phyloP scores from a whole-genome alignment of 2,888 invertebrate species.

The Entomobrya proxima region DNA sequence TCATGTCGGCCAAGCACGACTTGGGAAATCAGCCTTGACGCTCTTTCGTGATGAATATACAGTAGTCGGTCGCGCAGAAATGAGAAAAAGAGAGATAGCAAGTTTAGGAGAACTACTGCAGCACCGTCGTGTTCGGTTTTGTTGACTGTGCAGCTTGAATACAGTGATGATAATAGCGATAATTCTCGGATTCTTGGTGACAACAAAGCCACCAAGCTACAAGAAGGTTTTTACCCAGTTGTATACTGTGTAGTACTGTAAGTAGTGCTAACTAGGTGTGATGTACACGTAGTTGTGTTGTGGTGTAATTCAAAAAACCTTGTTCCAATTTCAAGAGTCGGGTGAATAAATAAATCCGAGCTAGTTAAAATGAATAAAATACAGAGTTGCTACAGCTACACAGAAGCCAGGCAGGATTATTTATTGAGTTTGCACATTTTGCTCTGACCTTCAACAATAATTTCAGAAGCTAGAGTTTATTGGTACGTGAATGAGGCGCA shows the following conservation, averaged over 20 bases:
- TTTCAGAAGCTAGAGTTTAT: neutral
- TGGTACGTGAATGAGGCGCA: neutral
- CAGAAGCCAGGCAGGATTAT: neutral
- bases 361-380: neutral
- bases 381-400: neutral
- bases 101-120: neutral
- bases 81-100: neutral
- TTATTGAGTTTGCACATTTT: neutral
- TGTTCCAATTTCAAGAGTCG: neutral
- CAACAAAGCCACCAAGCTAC: no score
- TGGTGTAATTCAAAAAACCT: neutral
- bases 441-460: neutral
- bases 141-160: no score
- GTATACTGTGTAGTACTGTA: no score
- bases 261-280: no score
- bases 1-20: neutral
- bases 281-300: neutral
- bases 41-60: slow-evolving; percentile 20
- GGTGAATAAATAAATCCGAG: neutral
- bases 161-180: neutral
- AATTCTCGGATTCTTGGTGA: neutral
- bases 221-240: no score
- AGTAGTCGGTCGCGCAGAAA: neutral
- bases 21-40: slow-evolving; percentile 39
- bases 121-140: no score